These are phyloP conservation scores for Dendrocincla fuliginosa DNA, from an alignment of 2,797 vertebrate species.

Conservation along the genomic window DNA sequence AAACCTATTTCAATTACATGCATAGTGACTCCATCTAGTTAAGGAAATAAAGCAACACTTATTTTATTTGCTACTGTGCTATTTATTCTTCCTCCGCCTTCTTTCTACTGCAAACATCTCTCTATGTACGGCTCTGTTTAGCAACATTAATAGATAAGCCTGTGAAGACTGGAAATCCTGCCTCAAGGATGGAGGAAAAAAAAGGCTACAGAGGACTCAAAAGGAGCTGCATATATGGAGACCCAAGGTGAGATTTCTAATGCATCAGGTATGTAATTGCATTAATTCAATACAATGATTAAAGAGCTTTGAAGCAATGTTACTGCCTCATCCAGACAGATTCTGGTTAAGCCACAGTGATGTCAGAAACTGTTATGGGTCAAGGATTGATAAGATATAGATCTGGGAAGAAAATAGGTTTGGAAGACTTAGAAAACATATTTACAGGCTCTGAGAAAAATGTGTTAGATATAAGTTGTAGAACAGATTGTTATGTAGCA, in stretches of 20 bases:
- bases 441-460: constrained; percentile 4
- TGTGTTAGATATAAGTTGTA: background rate
- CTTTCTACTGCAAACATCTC: constrained; percentile 10
- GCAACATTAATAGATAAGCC: background rate
- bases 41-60: constrained; percentile 54
- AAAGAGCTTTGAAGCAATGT: constrained; percentile 14
- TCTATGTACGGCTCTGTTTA: background rate
- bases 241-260: constrained; percentile 32
- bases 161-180: background rate
- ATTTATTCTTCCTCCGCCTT: constrained; percentile 14
- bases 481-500: background rate
- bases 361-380: constrained; percentile 30
- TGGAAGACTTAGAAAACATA: background rate
- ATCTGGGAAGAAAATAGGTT: background rate
- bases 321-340: background rate
- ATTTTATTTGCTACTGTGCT: constrained; percentile 30
- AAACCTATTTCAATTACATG: background rate
- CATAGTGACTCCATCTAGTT: constrained; percentile 14
- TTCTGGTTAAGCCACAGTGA: constrained; percentile 47
- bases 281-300: constrained; percentile 57
- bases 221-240: constrained; percentile 23
- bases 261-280: constrained; percentile 3
- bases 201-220: constrained; percentile 23
- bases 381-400: constrained; percentile 32
- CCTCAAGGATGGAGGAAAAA: background rate